A percentile compares a stretch with the other conserved stretches of the same genome.
These are phyloP conservation scores for Eucidaris tribuloides DNA, from an alignment of 35 echinoderm and acorn worm species.

Conservation along the genomic window DNA sequence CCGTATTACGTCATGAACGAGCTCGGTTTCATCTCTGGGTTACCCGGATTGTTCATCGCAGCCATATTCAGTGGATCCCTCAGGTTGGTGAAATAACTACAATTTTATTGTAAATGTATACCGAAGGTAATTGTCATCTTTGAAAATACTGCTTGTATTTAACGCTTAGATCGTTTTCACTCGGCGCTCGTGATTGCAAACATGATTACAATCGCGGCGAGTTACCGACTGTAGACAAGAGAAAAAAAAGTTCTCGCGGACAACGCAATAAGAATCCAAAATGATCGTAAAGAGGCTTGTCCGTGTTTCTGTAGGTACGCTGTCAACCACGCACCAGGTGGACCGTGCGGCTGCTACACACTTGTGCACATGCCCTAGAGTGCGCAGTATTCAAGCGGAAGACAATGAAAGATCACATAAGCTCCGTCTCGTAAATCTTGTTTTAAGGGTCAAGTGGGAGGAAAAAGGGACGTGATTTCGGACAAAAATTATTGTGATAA, in stretches of 20 bases:
- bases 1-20: slow-evolving; percentile 72
- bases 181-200: not conserved
- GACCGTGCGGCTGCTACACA: no score
- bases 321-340: no score
- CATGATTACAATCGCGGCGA: not conserved
- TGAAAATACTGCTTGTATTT: not conserved
- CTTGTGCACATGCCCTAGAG: no score
- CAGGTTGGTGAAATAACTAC: slow-evolving; percentile 26
- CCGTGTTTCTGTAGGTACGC: no score
- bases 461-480: not conserved
- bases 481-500: not conserved
- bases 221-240: not conserved
- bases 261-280: not conserved
- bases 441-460: not conserved
- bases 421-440: not conserved
- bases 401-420: no score
- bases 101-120: not conserved
- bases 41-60: slow-evolving; percentile 65
- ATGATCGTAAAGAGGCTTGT: no score
- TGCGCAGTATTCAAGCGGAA: no score
- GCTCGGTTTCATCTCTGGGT: slow-evolving; percentile 55
- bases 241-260: not conserved
- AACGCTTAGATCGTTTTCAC: not conserved
- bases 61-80: slow-evolving; percentile 75
- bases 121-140: no score